Base-by-base conservation (phyloP, 2,888 invertebrate genomes). In the Caenorhabditis afra region DNA sequence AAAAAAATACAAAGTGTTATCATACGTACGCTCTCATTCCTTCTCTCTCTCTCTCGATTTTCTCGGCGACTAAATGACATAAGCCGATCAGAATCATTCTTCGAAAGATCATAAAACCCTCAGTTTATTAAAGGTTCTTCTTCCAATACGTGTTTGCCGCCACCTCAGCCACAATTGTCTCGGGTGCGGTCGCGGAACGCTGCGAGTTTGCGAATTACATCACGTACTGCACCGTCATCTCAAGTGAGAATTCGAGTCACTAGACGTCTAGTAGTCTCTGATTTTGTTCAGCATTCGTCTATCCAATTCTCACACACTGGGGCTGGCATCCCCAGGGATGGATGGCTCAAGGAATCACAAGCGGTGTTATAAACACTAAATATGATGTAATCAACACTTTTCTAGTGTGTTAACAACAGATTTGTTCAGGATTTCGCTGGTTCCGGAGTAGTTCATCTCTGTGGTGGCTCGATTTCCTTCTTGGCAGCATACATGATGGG, bases 131-230 rank as follows among this genome's bases (percentile, higher is more conserved):
- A 50, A 82, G 84, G 20, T 84, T 88, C 78, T 92, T 93, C 90
- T 93, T 92, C 89, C 93, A 93, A 88, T 92, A 91, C 84, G 91
- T 92, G 16, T 93, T 93, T 82, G 92, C 93, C 0, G 92, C 92
- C n/a, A 92, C 93, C 0, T 92, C 93, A 0, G 91, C 92, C 23
- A 93, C 93, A 29, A 92, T 93, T 58, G 91, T 92, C 8, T 82
- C 82, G 8, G 85, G 93, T 3, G 92, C 93, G 0, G 91, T 93
- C 44, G 93, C 93, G 0, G 93, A 93, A 87, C 84, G 93, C 68
- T 92, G 92, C 81, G 91, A 92, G 78, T 92, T 92, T 84, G 87
- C 90, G 14, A 92, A 92, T 37, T 93, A 93, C 86, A 89, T 92
- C 68, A 89, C 91, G 44, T 93, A 93, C 90, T 92, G 92, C 78